Conservation (phyloP, 2,113 vertebrate species). For the Eolophus roseicapilla region DNA sequence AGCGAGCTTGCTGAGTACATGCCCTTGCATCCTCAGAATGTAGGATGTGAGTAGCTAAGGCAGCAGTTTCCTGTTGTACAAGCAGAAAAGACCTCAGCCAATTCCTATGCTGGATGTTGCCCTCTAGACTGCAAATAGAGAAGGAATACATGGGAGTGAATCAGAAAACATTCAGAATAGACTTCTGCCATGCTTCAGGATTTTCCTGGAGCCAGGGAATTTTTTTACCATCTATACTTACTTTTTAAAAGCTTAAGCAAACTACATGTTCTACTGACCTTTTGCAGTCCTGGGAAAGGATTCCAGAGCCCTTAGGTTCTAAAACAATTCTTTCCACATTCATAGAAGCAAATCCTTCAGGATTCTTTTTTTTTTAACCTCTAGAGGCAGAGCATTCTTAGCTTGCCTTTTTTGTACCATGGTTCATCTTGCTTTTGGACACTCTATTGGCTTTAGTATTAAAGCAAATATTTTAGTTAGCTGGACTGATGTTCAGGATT, state of each 20-base stretch:
- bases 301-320: neutral
- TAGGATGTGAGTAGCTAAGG: neutral
- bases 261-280: neutral
- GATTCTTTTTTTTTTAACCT: neutral
- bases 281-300: neutral
- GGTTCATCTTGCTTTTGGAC: neutral
- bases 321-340: neutral
- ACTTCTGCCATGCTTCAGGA: neutral
- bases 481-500: neutral
- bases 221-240: neutral
- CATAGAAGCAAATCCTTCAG: neutral
- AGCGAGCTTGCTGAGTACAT: neutral
- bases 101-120: neutral
- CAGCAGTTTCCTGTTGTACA: neutral
- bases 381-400: neutral
- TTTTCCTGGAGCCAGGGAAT: neutral
- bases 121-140: neutral
- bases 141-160: neutral
- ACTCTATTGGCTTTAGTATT: neutral
- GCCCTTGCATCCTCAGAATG: neutral
- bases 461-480: neutral
- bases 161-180: neutral
- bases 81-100: neutral
- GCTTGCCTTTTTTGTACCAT: neutral
- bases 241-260: neutral